phyloP scores from a whole-genome alignment of 2,888 invertebrate species.

The Cheiracanthium punctorium region DNA sequence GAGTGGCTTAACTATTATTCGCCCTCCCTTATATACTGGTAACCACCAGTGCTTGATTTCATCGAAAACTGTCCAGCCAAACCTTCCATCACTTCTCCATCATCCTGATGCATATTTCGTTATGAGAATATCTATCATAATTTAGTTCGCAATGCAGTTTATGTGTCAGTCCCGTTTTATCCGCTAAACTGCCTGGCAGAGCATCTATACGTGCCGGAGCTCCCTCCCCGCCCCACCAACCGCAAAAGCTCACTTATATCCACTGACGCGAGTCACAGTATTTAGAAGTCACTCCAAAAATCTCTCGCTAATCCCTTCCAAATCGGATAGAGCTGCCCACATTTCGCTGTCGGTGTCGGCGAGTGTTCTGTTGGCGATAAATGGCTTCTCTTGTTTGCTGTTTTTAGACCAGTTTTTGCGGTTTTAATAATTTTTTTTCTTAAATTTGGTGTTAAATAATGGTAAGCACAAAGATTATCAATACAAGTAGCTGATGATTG shows the following conservation, averaged over 20 bases:
- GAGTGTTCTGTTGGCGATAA: neutral
- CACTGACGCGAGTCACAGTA: slow-evolving; percentile 56
- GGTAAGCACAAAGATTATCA: too few relatives aligned
- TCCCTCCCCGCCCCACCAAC: neutral
- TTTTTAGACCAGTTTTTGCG: too few relatives aligned
- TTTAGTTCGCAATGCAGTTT: neutral
- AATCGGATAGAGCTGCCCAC: slow-evolving; percentile 22
- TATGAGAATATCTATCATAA: neutral
- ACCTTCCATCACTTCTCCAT: neutral
- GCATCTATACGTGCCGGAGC: neutral
- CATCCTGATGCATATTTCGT: too few relatives aligned
- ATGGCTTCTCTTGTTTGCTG: too few relatives aligned
- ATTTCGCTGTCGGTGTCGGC: neutral
- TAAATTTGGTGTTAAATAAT: too few relatives aligned
- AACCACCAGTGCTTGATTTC: too few relatives aligned
- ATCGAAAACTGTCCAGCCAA: too few relatives aligned
- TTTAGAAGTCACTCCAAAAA: slow-evolving; percentile 55
- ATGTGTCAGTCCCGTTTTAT: neutral
- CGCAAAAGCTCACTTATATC: slow-evolving; percentile 30
- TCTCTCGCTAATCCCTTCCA: slow-evolving; percentile 45
- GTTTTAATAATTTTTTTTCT: too few relatives aligned
- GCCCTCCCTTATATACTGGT: too few relatives aligned
- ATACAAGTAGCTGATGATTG: too few relatives aligned
- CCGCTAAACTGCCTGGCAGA: neutral
- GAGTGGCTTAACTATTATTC: too few relatives aligned